phyloP scores from a whole-genome alignment of 1,140 invertebrate genomes.

The Ooceraea biroi region DNA sequence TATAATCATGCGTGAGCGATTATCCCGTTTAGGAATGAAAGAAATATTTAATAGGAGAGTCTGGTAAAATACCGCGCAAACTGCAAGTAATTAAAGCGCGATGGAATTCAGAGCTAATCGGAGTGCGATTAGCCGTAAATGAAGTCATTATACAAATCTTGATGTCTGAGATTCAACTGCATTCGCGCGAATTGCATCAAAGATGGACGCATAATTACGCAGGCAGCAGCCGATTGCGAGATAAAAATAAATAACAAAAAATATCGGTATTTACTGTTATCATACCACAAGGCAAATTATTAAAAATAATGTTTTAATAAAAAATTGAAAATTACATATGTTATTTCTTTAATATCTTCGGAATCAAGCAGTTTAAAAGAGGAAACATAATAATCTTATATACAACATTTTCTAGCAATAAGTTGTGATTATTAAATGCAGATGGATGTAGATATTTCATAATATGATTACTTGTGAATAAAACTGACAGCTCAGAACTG shows the following conservation, averaged over 20 bases:
- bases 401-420: too few species aligned
- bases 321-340: too few species aligned
- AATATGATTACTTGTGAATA: not conserved
- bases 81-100: conserved; percentile 15
- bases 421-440: too few species aligned
- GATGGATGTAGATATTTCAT: not conserved
- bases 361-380: not conserved
- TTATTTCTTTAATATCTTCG: not conserved
- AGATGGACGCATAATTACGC: not conserved
- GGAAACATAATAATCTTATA: not conserved
- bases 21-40: not conserved
- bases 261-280: too few species aligned
- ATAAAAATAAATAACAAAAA: not conserved
- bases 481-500: not conserved
- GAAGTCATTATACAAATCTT: conserved; percentile 54
- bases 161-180: not conserved
- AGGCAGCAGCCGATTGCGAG: too few species aligned
- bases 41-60: conserved; percentile 7
- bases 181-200: not conserved
- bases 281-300: too few species aligned
- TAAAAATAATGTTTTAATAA: too few species aligned
- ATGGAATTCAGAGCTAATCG: conserved; percentile 33
- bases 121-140: conserved; percentile 37
- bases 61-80: not conserved
- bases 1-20: not conserved